Base-by-base conservation (phyloP, 2,797 vertebrate species). In the Gallinago nigripennis region DNA sequence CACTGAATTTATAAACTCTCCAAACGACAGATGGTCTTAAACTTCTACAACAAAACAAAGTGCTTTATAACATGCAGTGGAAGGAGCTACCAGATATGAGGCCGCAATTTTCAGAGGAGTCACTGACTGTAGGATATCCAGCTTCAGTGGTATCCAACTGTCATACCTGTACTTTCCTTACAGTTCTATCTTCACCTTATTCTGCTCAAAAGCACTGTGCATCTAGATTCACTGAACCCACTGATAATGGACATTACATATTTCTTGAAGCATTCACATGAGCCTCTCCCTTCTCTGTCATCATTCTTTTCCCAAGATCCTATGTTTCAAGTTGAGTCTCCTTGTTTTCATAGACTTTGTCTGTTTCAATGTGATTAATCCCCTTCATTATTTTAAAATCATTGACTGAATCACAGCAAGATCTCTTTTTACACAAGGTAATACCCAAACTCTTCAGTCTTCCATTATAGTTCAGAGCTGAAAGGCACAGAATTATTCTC, bases 311-410 rank as follows among this genome's bases (percentile, higher is more conserved):
- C 92, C 94, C 92, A 91, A 94, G 91, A 96, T 94, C 71, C 70
- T 90, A 13, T 87, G 96, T 95, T 97, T 90, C 82, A 80, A 90
- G 91, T 83, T 87, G 92, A 95, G 68, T 87, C 84, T 91, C 82
- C 77, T 88, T 94, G 81, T 97, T 97, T 97, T 94, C 92, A 90
- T n/a, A 94, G 95, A 91, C 90, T 97, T 96, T 89, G 70, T 96
- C 96, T 88, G 53, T 95, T 97, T 94, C 95, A 90, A 92, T 88
- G 92, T 93, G 95, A 97, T 95, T 91, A 95, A 97, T 92, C 82
- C 79, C 76, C 88, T 82, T 96, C 92, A 85, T 91, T 78, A 78
- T 92, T 95, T 93, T 86, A 65, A 95, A 95, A 94, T 87, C 25
- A 97, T 94, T 54, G 11, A 51, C 64, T 56, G 86, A 83, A 91